phyloP scores from a whole-genome alignment of 2,113 vertebrate species.

The Eleginops maclovinus region DNA sequence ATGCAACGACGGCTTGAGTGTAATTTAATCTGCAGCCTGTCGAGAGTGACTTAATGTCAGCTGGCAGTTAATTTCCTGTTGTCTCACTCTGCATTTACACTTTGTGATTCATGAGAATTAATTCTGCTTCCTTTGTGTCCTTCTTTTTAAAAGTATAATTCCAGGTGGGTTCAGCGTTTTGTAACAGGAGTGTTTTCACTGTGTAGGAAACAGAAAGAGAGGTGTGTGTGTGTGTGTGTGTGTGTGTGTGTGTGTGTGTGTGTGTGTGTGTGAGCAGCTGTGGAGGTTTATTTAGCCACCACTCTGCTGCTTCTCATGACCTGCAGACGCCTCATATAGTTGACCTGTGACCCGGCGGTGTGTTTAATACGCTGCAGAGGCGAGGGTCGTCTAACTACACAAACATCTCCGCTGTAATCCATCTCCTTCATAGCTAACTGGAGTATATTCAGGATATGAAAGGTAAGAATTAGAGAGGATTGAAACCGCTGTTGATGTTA shows the following conservation, averaged over 20 bases:
- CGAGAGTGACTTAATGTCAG: background rate
- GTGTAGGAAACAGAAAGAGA: background rate
- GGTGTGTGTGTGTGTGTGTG: slow-evolving; percentile 1
- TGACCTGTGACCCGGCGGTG: background rate
- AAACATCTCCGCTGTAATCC: background rate
- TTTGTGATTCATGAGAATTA: too few species aligned
- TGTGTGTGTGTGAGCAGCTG: slow-evolving; percentile 14
- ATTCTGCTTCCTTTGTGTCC: background rate
- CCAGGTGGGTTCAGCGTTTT: background rate
- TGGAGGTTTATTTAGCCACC: slow-evolving; percentile 57
- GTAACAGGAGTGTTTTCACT: background rate
- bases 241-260: background rate
- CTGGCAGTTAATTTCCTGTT: background rate
- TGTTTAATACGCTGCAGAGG: background rate
- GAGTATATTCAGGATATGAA: too few species aligned
- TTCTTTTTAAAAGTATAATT: background rate
- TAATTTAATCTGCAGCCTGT: background rate
- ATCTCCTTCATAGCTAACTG: too few species aligned
- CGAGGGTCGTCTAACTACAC: background rate
- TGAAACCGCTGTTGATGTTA: slow-evolving; percentile 10
- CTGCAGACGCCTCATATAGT: slow-evolving; percentile 24
- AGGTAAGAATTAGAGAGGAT: too few species aligned
- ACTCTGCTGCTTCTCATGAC: slow-evolving; percentile 58
- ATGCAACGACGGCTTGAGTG: too few species aligned
- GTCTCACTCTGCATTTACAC: background rate